A percentile compares a stretch with the other conserved stretches of the same genome.
These are phyloP conservation scores for Chaetogeoica ovagalla DNA, from an alignment of 2,888 invertebrate species.

Conservation along the genomic window DNA sequence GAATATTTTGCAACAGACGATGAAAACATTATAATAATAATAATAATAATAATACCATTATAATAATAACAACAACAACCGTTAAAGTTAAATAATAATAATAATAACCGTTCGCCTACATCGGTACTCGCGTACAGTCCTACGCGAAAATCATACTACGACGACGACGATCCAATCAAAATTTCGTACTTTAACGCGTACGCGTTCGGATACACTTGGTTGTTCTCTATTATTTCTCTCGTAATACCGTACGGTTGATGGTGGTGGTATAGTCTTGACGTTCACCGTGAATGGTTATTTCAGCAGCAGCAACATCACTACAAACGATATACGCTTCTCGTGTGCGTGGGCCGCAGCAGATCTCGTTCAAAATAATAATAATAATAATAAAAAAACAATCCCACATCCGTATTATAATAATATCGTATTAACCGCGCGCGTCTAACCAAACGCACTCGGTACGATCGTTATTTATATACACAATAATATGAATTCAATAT, in stretches of 20 bases:
- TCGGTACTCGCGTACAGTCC: background rate
- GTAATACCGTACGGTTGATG: too few species aligned
- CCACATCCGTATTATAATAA: background rate
- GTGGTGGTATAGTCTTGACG: background rate
- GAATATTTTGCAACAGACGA: background rate
- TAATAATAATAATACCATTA: too few species aligned
- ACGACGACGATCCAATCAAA: background rate
- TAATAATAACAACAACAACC: too few species aligned
- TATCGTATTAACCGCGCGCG: background rate
- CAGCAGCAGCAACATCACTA: too few species aligned
- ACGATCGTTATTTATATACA: background rate
- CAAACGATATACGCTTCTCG: background rate
- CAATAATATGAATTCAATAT: background rate
- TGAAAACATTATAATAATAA: background rate
- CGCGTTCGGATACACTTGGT: background rate
- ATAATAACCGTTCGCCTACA: slow-evolving; percentile 32
- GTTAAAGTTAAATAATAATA: too few species aligned
- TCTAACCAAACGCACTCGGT: background rate
- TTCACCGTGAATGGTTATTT: slow-evolving; percentile 9
- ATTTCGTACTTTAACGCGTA: too few species aligned
- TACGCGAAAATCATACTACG: slow-evolving; percentile 27
- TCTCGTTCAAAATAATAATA: background rate
- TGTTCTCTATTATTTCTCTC: too few species aligned
- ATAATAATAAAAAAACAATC: slow-evolving; percentile 26
- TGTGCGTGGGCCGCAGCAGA: background rate